Evolutionary conservation across 2,888 invertebrate genomes (phyloP).

Genomic region (Drosophila prostipennis): DNA sequence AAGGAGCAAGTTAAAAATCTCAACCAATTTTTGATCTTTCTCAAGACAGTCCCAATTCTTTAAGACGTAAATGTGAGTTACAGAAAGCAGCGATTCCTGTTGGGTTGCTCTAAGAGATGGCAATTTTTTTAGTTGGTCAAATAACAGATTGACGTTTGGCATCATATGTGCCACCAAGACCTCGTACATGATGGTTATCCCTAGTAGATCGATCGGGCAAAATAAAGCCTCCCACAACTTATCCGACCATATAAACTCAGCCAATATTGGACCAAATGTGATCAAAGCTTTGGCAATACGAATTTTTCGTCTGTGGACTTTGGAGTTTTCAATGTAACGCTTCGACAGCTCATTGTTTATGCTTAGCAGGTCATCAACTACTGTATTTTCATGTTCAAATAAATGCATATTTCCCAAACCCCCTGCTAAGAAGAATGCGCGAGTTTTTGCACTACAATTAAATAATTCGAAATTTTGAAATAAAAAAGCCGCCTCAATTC

Average conservation of each 20-base stretch:
- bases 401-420: too few species aligned
- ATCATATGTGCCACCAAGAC: neutral
- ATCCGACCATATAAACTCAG: too few species aligned
- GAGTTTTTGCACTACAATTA: too few species aligned
- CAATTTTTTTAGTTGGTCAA: neutral
- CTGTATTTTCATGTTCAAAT: neutral
- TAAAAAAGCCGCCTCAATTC: neutral
- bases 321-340: neutral
- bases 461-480: too few species aligned
- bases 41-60: neutral
- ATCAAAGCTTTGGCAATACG: neutral
- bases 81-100: neutral
- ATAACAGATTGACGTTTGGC: neutral
- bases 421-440: too few species aligned
- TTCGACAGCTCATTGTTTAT: neutral
- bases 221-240: neutral
- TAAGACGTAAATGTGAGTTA: neutral
- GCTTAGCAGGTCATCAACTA: neutral
- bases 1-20: neutral
- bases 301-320: neutral
- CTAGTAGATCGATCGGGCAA: neutral
- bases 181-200: neutral
- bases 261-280: too few species aligned
- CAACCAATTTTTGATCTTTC: neutral
- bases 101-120: neutral